These are phyloP conservation scores for Pheosia gnoma DNA, from an alignment of 2,888 invertebrate genomes.

Conservation along the genomic window DNA sequence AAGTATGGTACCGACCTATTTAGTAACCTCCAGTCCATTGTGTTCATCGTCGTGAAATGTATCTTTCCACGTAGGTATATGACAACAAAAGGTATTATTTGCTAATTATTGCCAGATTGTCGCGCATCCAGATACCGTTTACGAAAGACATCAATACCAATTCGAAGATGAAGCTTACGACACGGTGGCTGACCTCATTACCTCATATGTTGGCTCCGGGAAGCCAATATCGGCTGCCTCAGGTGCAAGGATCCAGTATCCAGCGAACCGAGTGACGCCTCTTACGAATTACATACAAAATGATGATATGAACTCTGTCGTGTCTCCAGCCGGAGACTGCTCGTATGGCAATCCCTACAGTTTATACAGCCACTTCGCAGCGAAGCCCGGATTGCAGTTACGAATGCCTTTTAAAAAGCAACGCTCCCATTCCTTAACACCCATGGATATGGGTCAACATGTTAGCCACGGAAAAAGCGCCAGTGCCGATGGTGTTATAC, in stretches of 20 bases:
- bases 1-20: too few species aligned
- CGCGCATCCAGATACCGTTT: constrained; percentile 94
- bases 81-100: background rate
- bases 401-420: constrained; percentile 82
- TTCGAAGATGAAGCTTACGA: constrained; percentile 97
- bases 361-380: constrained; percentile 76
- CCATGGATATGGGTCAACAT: constrained; percentile 80
- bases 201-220: constrained; percentile 95
- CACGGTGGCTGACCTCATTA: constrained; percentile 96
- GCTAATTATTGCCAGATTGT: constrained; percentile 84
- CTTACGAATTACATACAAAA: constrained; percentile 86
- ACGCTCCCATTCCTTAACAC: constrained; percentile 91
- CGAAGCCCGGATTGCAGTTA: constrained; percentile 70
- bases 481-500: constrained; percentile 88
- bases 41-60: too few species aligned
- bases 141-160: constrained; percentile 95
- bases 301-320: constrained; percentile 63
- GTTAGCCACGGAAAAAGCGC: constrained; percentile 85
- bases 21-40: too few species aligned
- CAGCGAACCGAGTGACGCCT: constrained; percentile 92
- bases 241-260: constrained; percentile 93
- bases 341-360: constrained; percentile 76
- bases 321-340: constrained; percentile 65
- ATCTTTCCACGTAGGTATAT: too few species aligned
- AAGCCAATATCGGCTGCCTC: constrained; percentile 95